Evolutionary conservation across 2,888 invertebrate genomes (phyloP).

Genomic region (Agrenia bidenticulata): DNA sequence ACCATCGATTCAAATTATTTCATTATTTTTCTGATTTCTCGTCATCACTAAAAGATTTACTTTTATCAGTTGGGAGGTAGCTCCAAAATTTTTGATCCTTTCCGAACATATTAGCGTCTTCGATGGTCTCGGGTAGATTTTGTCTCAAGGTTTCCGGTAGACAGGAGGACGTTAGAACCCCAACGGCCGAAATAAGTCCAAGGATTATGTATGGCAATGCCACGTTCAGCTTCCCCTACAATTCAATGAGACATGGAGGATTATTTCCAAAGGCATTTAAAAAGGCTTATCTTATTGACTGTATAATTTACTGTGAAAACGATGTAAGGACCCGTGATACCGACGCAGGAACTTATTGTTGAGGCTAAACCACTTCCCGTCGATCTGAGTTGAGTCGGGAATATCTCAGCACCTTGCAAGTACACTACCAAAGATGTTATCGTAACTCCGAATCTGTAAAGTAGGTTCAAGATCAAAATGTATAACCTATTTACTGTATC

Average conservation of each 20-base stretch:
- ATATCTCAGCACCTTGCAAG: slow-evolving; percentile 61
- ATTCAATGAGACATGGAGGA: no score
- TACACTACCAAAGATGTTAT: slow-evolving; percentile 64
- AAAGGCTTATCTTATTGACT: no score
- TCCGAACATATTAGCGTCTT: slow-evolving; percentile 64
- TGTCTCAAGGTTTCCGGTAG: slow-evolving; percentile 67
- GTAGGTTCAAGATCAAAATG: slow-evolving; percentile 36
- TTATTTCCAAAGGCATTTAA: no score
- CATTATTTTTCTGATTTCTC: neutral
- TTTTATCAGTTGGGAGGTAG: slow-evolving; percentile 16
- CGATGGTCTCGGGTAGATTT: slow-evolving; percentile 64
- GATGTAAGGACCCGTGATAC: slow-evolving; percentile 64
- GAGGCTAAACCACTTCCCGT: slow-evolving; percentile 66
- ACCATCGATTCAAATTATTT: neutral
- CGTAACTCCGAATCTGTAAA: slow-evolving; percentile 56
- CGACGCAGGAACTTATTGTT: no score
- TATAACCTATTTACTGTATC: neutral
- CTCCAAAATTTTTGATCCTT: slow-evolving; percentile 55
- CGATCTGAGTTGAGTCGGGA: slow-evolving; percentile 68
- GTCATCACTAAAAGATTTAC: neutral
- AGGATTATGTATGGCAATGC: slow-evolving; percentile 39
- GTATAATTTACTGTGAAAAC: no score
- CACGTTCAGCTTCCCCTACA: slow-evolving; percentile 38
- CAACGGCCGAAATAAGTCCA: slow-evolving; percentile 29
- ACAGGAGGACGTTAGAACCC: slow-evolving; percentile 58